Evolutionary conservation across 2,113 vertebrate species (phyloP).

Genomic region (Alaudala cheleensis): DNA sequence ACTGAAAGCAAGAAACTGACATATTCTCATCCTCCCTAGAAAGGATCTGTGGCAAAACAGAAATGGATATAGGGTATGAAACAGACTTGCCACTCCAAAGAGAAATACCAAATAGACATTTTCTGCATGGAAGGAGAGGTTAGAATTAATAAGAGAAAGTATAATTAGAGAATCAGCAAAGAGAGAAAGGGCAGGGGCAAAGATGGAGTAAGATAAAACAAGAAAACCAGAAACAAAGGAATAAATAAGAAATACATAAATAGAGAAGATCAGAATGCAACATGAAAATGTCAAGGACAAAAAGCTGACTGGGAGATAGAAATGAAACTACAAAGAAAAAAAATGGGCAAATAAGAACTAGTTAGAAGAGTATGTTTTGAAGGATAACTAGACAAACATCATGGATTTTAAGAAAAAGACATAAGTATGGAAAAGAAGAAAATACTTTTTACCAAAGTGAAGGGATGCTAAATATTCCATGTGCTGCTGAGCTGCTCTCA

Average conservation of each 20-base stretch:
- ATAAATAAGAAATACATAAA: not conserved
- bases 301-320: not conserved
- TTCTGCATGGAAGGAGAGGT: not conserved
- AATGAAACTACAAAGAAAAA: not conserved
- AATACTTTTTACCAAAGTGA: not conserved
- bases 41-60: not conserved
- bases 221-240: not conserved
- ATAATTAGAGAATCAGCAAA: not conserved
- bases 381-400: not conserved
- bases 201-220: not conserved
- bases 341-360: not conserved
- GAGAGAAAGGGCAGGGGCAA: rapidly evolving
- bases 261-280: not conserved
- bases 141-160: not conserved
- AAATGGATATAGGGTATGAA: not conserved
- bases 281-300: not conserved
- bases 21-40: not conserved
- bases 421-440: not conserved
- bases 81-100: not conserved
- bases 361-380: not conserved
- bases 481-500: not conserved
- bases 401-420: not conserved
- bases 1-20: not conserved
- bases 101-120: not conserved
- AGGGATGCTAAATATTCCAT: not conserved